Evolutionary conservation across 2,888 invertebrate genomes (phyloP), one percentile per base, ranked within the genome.

Genomic region (Temnothorax rugatulus): DNA sequence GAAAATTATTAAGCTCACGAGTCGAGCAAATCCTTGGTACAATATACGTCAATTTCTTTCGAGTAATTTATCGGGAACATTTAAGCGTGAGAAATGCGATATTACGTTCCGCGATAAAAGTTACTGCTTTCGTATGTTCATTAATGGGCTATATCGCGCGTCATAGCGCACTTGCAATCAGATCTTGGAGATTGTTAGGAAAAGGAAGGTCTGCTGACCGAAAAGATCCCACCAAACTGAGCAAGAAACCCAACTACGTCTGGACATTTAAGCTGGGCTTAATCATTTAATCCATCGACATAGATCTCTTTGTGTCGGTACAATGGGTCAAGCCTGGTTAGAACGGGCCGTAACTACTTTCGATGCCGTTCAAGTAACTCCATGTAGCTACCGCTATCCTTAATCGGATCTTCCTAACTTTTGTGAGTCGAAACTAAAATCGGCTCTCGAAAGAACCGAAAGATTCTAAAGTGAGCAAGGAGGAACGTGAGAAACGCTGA

Each of bases 251-350:
- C 64, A 63, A 63, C 73, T 84, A 63, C 71, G 81, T 69, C 66
- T 77, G 75, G 87, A 84, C 83, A 71, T 81, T 88, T 88, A 85
- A 88, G 87, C 81, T 52, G 41, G 66, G 57, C 44, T 88, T 85
- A 87, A 88, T 88, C 88, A 85, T 66, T 86, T 88, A 84, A 89
- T 84, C 87, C 85, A 84, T 84, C 87, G 84, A 86, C 89, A 86
- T 76, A 69, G 87, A 84, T 86, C 87, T 84, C 83, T 89, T 89
- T 87, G 84, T 89, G 77, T 52, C 57, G 69, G 73, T 44, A 87
- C 89, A 89, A 88, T 86, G 54, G 87, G 79, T 73, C 79, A 83
- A 61, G 75, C 66, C 68, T 85, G 83, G 52, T 69, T 75, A 61
- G 71, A 84, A 63, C 71, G 64, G 64, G 66, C 68, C 83, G 76